These are phyloP conservation scores for Chydorus sphaericus DNA, from an alignment of 2,888 invertebrate species.

Conservation along the genomic window DNA sequence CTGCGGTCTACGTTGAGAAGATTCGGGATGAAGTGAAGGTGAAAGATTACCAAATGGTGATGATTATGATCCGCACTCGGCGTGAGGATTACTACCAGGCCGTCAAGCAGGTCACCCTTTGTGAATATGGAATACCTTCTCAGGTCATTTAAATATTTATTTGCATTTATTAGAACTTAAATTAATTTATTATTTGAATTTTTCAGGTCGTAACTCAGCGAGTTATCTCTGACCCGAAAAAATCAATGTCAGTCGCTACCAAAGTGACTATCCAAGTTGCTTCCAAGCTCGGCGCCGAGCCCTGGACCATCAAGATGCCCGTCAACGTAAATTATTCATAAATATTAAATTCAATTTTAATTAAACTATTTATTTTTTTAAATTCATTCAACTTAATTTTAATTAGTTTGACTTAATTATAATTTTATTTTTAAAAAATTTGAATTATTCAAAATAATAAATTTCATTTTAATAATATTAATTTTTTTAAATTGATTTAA, in stretches of 20 bases:
- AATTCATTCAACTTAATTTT: too few species aligned
- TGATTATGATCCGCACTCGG: constrained; percentile 33
- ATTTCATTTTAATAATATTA: too few species aligned
- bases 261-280: constrained; percentile 87
- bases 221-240: constrained; percentile 40
- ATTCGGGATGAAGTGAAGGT: background rate
- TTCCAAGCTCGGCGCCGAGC: constrained; percentile 66
- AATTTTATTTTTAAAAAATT: too few species aligned
- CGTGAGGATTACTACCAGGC: constrained; percentile 36
- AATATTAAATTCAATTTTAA: too few species aligned
- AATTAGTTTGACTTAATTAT: background rate
- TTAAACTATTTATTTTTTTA: background rate
- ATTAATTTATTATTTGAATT: constrained; percentile 31
- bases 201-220: constrained; percentile 28
- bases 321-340: too few species aligned
- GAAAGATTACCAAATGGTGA: constrained; percentile 26
- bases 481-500: too few species aligned
- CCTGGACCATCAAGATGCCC: constrained; percentile 65
- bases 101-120: constrained; percentile 32
- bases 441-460: too few species aligned
- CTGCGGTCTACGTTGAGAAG: constrained; percentile 16
- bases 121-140: constrained; percentile 16
- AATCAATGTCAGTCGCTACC: constrained; percentile 66
- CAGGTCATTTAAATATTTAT: constrained; percentile 18
- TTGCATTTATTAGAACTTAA: constrained; percentile 44